Conservation (phyloP, 1,140 invertebrate genomes). For the Lethrus apterus region DNA sequence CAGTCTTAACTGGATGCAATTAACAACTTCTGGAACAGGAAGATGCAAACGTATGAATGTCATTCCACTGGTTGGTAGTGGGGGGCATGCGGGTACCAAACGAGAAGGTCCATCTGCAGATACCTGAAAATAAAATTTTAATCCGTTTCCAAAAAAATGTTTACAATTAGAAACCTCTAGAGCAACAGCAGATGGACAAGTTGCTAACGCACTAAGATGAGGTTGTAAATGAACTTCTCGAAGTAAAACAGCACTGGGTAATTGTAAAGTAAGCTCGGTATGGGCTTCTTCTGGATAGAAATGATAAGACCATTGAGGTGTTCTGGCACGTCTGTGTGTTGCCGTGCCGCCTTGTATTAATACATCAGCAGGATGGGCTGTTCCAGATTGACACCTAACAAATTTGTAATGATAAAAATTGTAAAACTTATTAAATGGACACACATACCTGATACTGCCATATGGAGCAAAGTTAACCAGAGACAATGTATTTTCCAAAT, state of each 20-base stretch:
- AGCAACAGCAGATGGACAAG: constrained; percentile 84
- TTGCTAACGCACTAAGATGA: constrained; percentile 74
- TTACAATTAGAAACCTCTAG: too few relatives aligned
- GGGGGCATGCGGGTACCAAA: constrained; percentile 59
- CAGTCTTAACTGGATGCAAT: constrained; percentile 55
- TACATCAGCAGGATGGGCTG: constrained; percentile 79
- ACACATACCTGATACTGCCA: constrained; percentile 43
- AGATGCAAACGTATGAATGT: constrained; percentile 78
- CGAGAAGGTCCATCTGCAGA: constrained; percentile 49
- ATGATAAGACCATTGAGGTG: constrained; percentile 86
- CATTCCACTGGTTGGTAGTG: constrained; percentile 73
- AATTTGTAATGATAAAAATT: background rate
- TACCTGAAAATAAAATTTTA: constrained; percentile 39
- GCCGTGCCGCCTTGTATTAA: constrained; percentile 60
- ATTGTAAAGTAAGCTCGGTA: constrained; percentile 76
- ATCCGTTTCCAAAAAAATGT: too few relatives aligned
- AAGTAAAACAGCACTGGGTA: constrained; percentile 84
- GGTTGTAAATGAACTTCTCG: constrained; percentile 84
- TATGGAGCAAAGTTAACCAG: constrained; percentile 84
- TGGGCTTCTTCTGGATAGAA: constrained; percentile 86
- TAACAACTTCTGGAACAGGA: constrained; percentile 71
- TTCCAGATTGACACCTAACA: constrained; percentile 53
- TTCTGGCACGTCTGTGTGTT: constrained; percentile 72
- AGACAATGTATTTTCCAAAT: constrained; percentile 52
- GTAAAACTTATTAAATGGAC: background rate